Conservation (phyloP, 1,140 invertebrate species). For the Leptinotarsa undecemlineata region DNA sequence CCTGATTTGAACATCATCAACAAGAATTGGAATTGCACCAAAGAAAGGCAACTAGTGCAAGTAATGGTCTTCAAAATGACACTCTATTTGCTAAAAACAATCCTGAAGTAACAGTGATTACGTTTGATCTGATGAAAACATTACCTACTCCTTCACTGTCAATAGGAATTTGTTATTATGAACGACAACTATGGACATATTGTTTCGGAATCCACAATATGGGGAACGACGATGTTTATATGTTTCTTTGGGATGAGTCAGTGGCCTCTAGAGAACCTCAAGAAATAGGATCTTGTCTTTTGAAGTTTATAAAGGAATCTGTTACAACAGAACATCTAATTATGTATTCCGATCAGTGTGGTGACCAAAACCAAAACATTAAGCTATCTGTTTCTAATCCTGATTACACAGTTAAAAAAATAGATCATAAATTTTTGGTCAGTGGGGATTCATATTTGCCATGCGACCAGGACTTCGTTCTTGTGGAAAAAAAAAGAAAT, state of each 20-base stretch:
- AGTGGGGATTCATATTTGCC: too few species aligned
- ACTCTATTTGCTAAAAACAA: slow-evolving; percentile 19
- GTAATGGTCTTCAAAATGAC: slow-evolving; percentile 25
- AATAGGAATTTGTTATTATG: slow-evolving; percentile 35
- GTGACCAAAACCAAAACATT: slow-evolving; percentile 36
- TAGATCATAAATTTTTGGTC: too few species aligned
- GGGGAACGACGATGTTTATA: slow-evolving; percentile 26
- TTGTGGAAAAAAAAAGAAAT: too few species aligned
- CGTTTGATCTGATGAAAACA: slow-evolving; percentile 38
- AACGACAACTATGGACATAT: slow-evolving; percentile 38
- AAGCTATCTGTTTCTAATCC: slow-evolving; percentile 25
- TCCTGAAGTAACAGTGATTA: slow-evolving; percentile 24
- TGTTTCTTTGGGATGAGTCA: slow-evolving; percentile 34
- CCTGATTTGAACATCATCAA: slow-evolving; percentile 9
- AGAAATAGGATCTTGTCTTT: slow-evolving; percentile 37
- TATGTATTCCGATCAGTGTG: slow-evolving; percentile 40
- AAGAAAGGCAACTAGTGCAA: slow-evolving; percentile 25
- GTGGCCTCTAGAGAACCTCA: slow-evolving; percentile 33
- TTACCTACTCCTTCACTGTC: slow-evolving; percentile 32
- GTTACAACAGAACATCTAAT: slow-evolving; percentile 19
- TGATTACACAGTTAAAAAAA: background rate
- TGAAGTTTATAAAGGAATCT: slow-evolving; percentile 25
- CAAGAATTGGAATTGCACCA: slow-evolving; percentile 24
- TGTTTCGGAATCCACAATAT: slow-evolving; percentile 35
- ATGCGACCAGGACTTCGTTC: too few species aligned